Base-by-base conservation (phyloP, 64 coral and sea anemone genomes). In the Orbicella faveolata region DNA sequence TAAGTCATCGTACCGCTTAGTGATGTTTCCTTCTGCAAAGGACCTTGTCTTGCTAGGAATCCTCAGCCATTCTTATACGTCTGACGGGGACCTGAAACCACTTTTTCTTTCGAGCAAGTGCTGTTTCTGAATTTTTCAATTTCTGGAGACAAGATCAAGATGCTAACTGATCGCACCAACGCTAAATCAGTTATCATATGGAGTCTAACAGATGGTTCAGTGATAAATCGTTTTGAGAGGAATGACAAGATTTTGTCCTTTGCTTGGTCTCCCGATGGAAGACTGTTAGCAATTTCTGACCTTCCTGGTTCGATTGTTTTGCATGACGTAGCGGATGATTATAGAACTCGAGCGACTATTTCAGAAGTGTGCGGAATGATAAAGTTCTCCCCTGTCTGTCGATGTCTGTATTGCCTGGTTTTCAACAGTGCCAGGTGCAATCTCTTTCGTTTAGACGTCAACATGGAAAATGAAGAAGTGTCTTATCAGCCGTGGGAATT, bases 121-220 rank as follows among this genome's bases (percentile, higher is more conserved):
- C 23, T 20, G 18, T 6, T 67, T 67, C 64, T 67, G 17, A 20
- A 19, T 67, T 67, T 67, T 67, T 67, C 64, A 6, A 23, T 67
- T 19, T 67, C 64, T 67, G 6, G 17, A 67, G 64, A 20, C 18
- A 67, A 23, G 23, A 67, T 19, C 18, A 23, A 19, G 23, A 67
- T 67, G 23, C 5, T 67, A 67, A 67, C 64, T 21, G 64, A 67
- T 67, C 21, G 64, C 23, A 6, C 13, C 33, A 41, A 83, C n/a
- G 18, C 80, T n/a, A 83, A 83, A 64, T 67, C 55, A 35, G 0
- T 83, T 66, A 18, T 51, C 9, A 67, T 83, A 18, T 83, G 80
- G 80, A 83, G 80, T 83, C 62, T 83, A 34, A 35, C 35, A 66
- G 63, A 83, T 83, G 80, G 80, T 30, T 65, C 80, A 39, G 62